Evolutionary conservation across 2,888 invertebrate species (phyloP), one percentile per base, ranked within the genome.

Genomic region (Mellilla xanthometata): DNA sequence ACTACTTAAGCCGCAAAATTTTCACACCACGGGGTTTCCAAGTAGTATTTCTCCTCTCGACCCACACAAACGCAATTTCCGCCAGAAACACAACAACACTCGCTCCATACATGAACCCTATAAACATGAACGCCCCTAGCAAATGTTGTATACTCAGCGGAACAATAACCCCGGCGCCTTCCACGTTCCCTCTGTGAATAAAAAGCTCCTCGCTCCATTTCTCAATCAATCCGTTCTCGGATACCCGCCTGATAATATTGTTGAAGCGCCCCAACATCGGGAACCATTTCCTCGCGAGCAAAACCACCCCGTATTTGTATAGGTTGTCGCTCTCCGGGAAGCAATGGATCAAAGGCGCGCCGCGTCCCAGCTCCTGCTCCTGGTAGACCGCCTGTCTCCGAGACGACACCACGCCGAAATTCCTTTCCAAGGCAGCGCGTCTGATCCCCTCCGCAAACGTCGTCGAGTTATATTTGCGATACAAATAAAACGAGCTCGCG

Each of bases 291-390:
- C 86, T 71, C 13, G 86, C 74, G 27, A 90, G 55, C 30, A 90
- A 62, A 9, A 85, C 89, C n/a, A 90, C 90, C 0, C 85, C 87
- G 45, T 90, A 90, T 62, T 90, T 89, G 57, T 90, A 90, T 51
- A 90, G 69, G 50, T 87, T 89, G 57, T 82, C 61, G 43, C 76
- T 79, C 58, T 90, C 89, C 0, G 81, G 75, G 44, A 90, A 90
- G 63, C 90, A 90, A 63, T 81, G 85, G 47, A 90, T 72, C 61
- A 86, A 64, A 4, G 75, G 74, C 31, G 65, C 74, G 30, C 90
- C 90, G 69, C 67, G 85, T 2, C 88, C 88, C 39, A 90, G 66
- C 61, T 73, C 72, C 61, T 86, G 85, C 54, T 87, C 86, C 52
- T 83, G 78, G 68, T 85, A 90, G 54, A 76, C 75, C 10, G 86